Conservation (phyloP, 30 jellyfish, hydroid and myxozoan genomes). For the Nemopilema nomurai region DNA sequence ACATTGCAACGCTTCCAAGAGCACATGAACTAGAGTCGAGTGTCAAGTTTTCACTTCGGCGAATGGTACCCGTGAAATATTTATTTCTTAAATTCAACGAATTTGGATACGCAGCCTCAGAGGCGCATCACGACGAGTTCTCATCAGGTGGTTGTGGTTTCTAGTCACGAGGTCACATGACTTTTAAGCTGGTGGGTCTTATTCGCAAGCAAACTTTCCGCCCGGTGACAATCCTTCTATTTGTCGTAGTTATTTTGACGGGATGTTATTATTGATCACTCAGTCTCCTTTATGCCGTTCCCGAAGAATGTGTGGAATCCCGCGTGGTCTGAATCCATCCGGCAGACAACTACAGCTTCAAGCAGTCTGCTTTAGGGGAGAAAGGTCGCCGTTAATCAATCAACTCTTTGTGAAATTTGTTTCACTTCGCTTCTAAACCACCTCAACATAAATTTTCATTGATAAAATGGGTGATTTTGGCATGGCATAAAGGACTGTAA, state of each 20-base stretch:
- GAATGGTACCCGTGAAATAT: no score
- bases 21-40: no score
- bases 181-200: constrained; percentile 9
- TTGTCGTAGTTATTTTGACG: background rate
- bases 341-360: background rate
- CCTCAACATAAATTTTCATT: no score
- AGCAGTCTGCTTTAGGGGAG: background rate
- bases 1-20: background rate
- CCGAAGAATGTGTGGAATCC: constrained; percentile 50
- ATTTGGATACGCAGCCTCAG: background rate
- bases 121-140: background rate
- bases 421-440: no score
- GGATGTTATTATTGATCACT: background rate
- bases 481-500: no score
- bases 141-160: constrained; percentile 43
- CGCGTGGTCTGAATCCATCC: background rate
- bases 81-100: no score
- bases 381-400: no score
- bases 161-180: constrained; percentile 11
- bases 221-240: background rate
- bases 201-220: background rate
- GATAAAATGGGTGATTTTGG: no score
- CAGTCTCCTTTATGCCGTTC: background rate
- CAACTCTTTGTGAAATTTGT: no score
- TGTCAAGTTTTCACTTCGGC: no score